phyloP scores from a whole-genome alignment of 2,888 invertebrate genomes.

The Anoncus sp. region DNA sequence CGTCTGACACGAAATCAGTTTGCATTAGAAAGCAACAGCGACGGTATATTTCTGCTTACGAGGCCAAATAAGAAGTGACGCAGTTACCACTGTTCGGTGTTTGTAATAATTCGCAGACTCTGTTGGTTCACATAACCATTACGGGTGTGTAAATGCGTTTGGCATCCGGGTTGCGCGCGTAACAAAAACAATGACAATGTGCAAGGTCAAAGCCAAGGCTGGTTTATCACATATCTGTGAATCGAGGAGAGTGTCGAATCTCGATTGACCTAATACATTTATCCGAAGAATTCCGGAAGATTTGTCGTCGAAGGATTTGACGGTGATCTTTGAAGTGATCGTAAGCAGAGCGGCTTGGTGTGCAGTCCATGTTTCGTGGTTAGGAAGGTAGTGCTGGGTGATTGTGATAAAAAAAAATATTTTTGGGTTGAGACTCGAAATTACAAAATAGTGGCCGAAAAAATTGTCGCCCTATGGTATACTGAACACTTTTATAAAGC shows the following conservation, averaged over 20 bases:
- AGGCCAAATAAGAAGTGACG: conserved; percentile 39
- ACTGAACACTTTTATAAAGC: too few species aligned
- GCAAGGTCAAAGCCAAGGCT: conserved; percentile 12
- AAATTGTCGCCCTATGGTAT: too few species aligned
- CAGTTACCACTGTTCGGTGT: conserved; percentile 1
- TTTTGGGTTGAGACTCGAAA: too few species aligned
- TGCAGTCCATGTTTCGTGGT: not conserved
- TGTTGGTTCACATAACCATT: not conserved
- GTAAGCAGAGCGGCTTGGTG: not conserved
- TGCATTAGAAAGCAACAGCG: conserved; percentile 38
- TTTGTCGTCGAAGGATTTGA: not conserved
- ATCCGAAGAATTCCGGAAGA: not conserved
- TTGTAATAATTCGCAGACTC: not conserved
- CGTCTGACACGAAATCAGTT: conserved; percentile 50
- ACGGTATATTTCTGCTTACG: conserved; percentile 24
- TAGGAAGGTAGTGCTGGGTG: not conserved
- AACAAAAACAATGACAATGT: conserved; percentile 24
- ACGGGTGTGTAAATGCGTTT: not conserved
- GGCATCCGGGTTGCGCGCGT: not conserved
- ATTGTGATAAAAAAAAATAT: conserved; percentile 15
- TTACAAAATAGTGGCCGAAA: too few species aligned
- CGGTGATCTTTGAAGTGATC: conserved; percentile 9
- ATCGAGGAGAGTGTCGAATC: conserved; percentile 5
- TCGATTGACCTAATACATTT: conserved; percentile 1
- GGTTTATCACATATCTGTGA: not conserved